These are phyloP conservation scores for Conus betulinus DNA, from an alignment of 1,140 invertebrate genomes.

Conservation along the genomic window DNA sequence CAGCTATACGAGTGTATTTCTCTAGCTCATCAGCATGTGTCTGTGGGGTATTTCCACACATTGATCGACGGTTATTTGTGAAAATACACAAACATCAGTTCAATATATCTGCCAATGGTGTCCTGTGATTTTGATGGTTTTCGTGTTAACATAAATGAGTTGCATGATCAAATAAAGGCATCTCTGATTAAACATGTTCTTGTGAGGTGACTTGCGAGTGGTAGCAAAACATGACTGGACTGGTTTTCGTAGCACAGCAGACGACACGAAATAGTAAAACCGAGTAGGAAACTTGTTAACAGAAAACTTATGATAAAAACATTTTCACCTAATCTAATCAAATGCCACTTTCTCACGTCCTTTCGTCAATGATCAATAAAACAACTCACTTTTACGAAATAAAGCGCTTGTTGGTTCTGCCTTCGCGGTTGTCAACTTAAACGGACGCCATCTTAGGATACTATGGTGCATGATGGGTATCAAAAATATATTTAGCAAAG, in stretches of 20 bases:
- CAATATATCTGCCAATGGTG: no score
- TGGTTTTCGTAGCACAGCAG: not conserved
- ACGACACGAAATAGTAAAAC: not conserved
- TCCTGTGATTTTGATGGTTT: no score
- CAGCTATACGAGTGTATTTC: no score
- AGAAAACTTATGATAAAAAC: not conserved
- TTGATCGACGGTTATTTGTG: no score
- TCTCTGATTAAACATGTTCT: no score
- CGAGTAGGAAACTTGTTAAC: not conserved
- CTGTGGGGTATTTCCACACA: no score
- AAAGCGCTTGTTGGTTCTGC: not conserved
- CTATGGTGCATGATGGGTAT: constrained; percentile 32
- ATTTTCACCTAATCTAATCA: not conserved
- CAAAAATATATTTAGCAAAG: not conserved
- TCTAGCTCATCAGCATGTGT: no score
- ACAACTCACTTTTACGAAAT: constrained; percentile 17
- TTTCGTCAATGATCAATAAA: not conserved
- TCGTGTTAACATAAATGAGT: no score
- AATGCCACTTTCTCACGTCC: not conserved
- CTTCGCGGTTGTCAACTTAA: constrained; percentile 56
- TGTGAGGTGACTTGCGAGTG: not conserved
- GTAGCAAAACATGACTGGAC: constrained; percentile 25
- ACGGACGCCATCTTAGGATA: constrained; percentile 53
- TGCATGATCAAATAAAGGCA: no score
- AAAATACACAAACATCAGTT: no score